Evolutionary conservation across 2,797 vertebrate genomes (phyloP).

Genomic region (Bucorvus abyssinicus): DNA sequence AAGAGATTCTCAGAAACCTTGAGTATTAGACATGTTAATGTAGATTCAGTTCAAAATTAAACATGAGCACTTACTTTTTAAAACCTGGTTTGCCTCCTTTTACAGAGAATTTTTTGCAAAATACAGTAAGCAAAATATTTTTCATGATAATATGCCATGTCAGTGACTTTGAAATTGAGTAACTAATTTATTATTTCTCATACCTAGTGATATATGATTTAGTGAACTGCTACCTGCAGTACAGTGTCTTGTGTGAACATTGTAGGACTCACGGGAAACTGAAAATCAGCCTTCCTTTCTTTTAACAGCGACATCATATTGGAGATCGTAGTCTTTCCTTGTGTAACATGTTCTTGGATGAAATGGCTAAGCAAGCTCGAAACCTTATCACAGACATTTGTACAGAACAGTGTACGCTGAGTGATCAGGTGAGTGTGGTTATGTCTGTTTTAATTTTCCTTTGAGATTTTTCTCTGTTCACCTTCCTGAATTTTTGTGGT

Average conservation of each 20-base stretch:
- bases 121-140: background rate
- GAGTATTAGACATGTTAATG: background rate
- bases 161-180: background rate
- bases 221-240: background rate
- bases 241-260: background rate
- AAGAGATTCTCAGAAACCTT: background rate
- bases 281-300: background rate
- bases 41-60: background rate
- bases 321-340: slow-evolving; percentile 97
- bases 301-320: slow-evolving; percentile 92
- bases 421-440: slow-evolving; percentile 87
- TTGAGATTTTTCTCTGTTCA: background rate
- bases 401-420: slow-evolving; percentile 97
- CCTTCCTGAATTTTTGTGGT: background rate
- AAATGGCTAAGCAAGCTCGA: slow-evolving; percentile 98
- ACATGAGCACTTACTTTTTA: background rate
- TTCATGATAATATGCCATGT: background rate
- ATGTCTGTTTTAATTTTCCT: background rate
- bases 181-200: background rate
- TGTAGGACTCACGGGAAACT: background rate
- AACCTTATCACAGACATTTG: slow-evolving; percentile 99
- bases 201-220: background rate
- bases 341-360: slow-evolving; percentile 99
- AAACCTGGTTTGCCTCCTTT: background rate
- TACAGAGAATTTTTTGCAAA: background rate